Evolutionary conservation across 1,140 invertebrate species (phyloP), one percentile per base, ranked within the genome.

Genomic region (Drosophila murphyi): DNA sequence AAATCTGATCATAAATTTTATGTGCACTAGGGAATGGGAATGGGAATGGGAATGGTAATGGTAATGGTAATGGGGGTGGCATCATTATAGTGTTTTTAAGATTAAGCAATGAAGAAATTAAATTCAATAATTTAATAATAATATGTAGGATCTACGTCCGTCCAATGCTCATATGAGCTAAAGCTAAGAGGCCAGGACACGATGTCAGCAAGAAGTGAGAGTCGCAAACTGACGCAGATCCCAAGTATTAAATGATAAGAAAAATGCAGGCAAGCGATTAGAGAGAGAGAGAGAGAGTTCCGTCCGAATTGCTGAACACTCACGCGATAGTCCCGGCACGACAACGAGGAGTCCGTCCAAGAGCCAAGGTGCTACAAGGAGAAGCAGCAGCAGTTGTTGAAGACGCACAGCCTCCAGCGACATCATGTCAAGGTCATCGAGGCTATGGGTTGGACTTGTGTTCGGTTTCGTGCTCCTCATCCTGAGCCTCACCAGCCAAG

Each of bases 221-320:
- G 47, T 54, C 5, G 8, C 43, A 48, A 64, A 41, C 34, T 45
- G 32, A 39, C 34, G 39, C 41, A 55, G 60, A 60, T 31, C 10
- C 52, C 12, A 50, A 69, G 39, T 43, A 65, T 57, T 35, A 69
- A 3, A 43, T 28, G 31, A 57, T 32, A 7, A 2, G 28, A 31
- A 73, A 72, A 76, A 64, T 76, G 73, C 69, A 54, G 41, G 39
- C 61, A 28, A 76, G 51, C n/a, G 48, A 47, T 45, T 60, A 57
- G 37, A 72, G 6, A 39, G 47, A 43, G 12, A 12, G 12, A 12
- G 20, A 20, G 20, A 43, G 39, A 43, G 2, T 43, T n/a, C 8
- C 43, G 48, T 71, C 54, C 48, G 57, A 59, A 52, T 20, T 20
- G 20, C 20, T 20, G 20, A 45, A 47, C 28, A 67, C 20, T 29